phyloP scores from a whole-genome alignment of 2,888 invertebrate genomes.

The Pammene aurita region DNA sequence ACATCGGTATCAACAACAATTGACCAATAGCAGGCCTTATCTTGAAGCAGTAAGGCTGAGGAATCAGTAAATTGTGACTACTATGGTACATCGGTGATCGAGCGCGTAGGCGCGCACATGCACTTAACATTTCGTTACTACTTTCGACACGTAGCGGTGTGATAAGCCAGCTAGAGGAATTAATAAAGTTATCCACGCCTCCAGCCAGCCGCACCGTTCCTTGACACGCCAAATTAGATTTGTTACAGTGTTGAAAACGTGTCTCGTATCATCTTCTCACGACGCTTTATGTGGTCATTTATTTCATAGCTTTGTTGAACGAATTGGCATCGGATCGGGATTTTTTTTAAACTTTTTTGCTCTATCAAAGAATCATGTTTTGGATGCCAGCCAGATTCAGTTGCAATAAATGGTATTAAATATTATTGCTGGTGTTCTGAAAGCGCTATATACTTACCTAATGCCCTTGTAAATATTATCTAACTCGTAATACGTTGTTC shows the following conservation, averaged over 20 bases:
- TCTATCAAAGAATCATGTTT: slow-evolving; percentile 13
- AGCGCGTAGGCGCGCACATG: slow-evolving; percentile 56
- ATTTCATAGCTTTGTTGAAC: slow-evolving; percentile 21
- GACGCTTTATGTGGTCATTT: slow-evolving; percentile 16
- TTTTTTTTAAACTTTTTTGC: slow-evolving; percentile 17
- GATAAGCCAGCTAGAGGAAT: slow-evolving; percentile 59
- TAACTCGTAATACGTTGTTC: slow-evolving; percentile 17
- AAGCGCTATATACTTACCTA: slow-evolving; percentile 11
- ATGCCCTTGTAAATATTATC: slow-evolving; percentile 3
- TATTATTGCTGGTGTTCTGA: background rate
- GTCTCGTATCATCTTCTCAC: slow-evolving; percentile 7
- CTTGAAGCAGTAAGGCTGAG: background rate
- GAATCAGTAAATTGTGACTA: background rate
- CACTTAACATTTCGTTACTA: slow-evolving; percentile 70
- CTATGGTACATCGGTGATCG: slow-evolving; percentile 26
- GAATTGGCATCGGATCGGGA: slow-evolving; percentile 16
- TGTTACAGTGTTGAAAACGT: slow-evolving; percentile 25
- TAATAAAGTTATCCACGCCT: slow-evolving; percentile 66
- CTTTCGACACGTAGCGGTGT: slow-evolving; percentile 67
- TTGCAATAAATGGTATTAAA: slow-evolving; percentile 12
- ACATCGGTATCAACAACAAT: slow-evolving; percentile 3
- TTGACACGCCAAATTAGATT: slow-evolving; percentile 49
- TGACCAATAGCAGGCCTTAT: background rate
- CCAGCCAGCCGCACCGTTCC: slow-evolving; percentile 51
- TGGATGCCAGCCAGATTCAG: slow-evolving; percentile 31